These are phyloP conservation scores for Eudasyphora cyanicolor DNA, from an alignment of 2,888 invertebrate species.

Conservation along the genomic window DNA sequence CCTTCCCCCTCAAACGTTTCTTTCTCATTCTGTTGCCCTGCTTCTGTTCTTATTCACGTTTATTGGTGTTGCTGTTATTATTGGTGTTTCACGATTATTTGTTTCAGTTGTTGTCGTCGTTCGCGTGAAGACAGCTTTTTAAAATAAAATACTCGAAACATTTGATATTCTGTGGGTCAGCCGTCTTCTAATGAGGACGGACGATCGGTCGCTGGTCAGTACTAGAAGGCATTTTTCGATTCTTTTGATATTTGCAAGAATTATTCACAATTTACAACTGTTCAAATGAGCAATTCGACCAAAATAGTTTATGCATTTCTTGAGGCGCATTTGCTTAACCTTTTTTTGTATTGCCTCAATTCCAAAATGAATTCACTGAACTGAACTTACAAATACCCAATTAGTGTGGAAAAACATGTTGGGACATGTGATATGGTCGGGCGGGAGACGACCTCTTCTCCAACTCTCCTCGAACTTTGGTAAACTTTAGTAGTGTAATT, in stretches of 20 bases:
- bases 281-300: neutral
- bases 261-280: neutral
- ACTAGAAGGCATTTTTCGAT: neutral
- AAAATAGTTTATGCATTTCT: neutral
- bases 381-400: conserved; percentile 77
- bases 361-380: neutral
- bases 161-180: conserved; percentile 1
- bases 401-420: conserved; percentile 75
- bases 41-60: neutral
- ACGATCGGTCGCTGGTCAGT: neutral
- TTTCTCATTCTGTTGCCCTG: neutral
- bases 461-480: neutral
- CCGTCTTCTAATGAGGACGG: neutral
- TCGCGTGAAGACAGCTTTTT: neutral
- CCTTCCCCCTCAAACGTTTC: neutral
- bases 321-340: conserved; percentile 1
- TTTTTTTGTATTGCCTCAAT: neutral
- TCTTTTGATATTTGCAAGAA: neutral
- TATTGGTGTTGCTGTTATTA: too few relatives aligned
- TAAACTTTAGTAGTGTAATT: neutral
- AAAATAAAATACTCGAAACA: neutral
- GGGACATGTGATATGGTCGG: neutral
- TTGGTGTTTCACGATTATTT: too few relatives aligned
- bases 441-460: neutral
- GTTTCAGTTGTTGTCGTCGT: conserved; percentile 2